A percentile compares a stretch with the other conserved stretches of the same genome.
Conservation (phyloP, 2,888 invertebrate genomes). For the Rambutsinella grinnellia region DNA sequence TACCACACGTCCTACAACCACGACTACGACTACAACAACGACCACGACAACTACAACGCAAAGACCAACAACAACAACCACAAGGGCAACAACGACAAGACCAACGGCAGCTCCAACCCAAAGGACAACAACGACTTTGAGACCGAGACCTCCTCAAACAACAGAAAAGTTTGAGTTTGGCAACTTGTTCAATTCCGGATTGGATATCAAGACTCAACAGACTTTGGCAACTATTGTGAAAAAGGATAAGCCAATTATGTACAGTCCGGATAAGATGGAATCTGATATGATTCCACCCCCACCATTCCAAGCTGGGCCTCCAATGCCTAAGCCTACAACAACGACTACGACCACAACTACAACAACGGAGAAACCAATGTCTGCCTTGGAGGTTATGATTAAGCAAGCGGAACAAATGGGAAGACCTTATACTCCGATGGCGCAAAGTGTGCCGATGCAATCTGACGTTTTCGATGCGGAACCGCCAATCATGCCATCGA, state of each 20-base stretch:
- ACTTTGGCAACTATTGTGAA: conserved; percentile 28
- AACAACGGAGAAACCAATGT: conserved; percentile 38
- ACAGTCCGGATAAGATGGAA: conserved; percentile 30
- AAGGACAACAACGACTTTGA: conserved; percentile 35
- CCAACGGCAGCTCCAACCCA: conserved; percentile 8
- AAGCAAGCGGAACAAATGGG: conserved; percentile 49
- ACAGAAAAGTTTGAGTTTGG: conserved; percentile 33
- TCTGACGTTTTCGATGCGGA: conserved; percentile 41
- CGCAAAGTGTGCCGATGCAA: conserved; percentile 24
- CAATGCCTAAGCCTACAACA: conserved; percentile 12
- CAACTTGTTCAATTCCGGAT: conserved; percentile 34
- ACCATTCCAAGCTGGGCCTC: conserved; percentile 48
- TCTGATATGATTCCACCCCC: conserved; percentile 31
- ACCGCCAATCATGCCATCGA: neutral
- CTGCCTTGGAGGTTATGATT: conserved; percentile 44
- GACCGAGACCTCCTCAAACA: conserved; percentile 48
- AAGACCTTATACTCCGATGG: conserved; percentile 27
- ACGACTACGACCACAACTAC: conserved; percentile 4
- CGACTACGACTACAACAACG: neutral
- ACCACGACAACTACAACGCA: conserved; percentile 3
- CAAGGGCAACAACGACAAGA: conserved; percentile 22
- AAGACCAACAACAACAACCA: neutral
- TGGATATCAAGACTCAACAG: conserved; percentile 34
- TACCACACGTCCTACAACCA: neutral
- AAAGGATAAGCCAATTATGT: conserved; percentile 48